These are phyloP conservation scores for Lepidotrigona ventralis DNA, from an alignment of 1,140 invertebrate genomes.

Conservation along the genomic window DNA sequence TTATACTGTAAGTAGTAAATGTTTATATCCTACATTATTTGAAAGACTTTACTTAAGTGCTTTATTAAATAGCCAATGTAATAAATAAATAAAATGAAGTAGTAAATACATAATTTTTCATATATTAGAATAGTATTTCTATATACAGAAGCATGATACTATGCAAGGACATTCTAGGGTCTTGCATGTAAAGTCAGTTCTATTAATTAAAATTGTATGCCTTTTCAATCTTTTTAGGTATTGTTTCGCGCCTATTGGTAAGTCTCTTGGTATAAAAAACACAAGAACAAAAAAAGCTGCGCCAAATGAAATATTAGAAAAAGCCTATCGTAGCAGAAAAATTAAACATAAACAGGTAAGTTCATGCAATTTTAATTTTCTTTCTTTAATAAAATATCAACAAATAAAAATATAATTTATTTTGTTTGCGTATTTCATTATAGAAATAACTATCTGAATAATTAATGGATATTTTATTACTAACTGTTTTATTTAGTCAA, in stretches of 20 bases:
- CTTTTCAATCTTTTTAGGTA: constrained; percentile 80
- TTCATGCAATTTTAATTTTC: neutral
- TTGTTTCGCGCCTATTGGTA: constrained; percentile 88
- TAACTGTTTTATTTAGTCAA: no score
- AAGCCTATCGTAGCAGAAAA: constrained; percentile 85
- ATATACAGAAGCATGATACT: neutral
- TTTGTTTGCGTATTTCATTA: neutral
- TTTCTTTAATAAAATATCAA: neutral
- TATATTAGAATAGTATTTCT: neutral
- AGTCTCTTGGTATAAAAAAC: constrained; percentile 88
- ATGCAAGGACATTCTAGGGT: neutral
- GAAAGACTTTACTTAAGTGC: neutral
- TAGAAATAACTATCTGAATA: neutral
- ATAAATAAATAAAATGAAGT: neutral
- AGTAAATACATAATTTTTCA: no score
- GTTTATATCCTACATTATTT: neutral
- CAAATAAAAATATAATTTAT: neutral
- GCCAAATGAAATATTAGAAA: constrained; percentile 86
- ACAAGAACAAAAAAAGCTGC: constrained; percentile 87
- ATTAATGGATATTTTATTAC: neutral
- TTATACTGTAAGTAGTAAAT: neutral
- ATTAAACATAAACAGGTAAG: constrained; percentile 88
- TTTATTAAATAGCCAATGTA: neutral
- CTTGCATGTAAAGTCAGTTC: no score
- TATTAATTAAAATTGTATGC: neutral